phyloP scores from a whole-genome alignment of 2,113 vertebrate genomes.

The Entomyzon cyanotis region DNA sequence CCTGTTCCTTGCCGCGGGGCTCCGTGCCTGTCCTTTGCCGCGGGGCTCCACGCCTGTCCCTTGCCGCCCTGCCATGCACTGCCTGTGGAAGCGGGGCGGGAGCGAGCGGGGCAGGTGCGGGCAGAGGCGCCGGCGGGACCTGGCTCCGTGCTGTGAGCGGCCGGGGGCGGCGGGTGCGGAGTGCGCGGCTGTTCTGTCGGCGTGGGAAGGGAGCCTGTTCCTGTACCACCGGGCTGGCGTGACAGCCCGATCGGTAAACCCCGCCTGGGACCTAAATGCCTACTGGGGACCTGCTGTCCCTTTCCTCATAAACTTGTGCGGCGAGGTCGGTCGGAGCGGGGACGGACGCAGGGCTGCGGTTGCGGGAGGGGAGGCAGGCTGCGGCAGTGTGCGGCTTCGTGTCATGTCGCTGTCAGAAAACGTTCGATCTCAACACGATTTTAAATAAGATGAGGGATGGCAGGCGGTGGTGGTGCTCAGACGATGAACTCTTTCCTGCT shows the following conservation, averaged over 20 bases:
- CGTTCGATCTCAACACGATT: fast-evolving
- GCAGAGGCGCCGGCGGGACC: neutral
- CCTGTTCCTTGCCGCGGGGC: too few relatives aligned
- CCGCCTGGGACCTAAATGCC: fast-evolving
- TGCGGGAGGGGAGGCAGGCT: neutral
- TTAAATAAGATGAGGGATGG: neutral
- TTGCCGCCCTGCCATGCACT: neutral
- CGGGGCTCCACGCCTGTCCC: too few relatives aligned
- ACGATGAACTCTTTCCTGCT: neutral
- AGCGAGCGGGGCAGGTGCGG: neutral
- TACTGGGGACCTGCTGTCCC: fast-evolving
- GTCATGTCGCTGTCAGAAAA: neutral
- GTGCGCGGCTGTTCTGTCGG: fast-evolving
- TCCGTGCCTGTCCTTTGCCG: too few relatives aligned
- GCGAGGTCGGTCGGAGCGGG: neutral
- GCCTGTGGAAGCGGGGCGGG: too few relatives aligned
- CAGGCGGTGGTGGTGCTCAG: neutral
- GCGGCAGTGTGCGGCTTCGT: neutral
- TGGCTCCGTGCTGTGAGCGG: neutral
- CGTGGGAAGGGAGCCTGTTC: neutral
- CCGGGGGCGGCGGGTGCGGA: neutral
- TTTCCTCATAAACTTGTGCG: neutral
- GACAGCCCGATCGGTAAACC: fast-evolving
- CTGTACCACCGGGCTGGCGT: fast-evolving
- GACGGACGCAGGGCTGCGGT: neutral